Percentiles rank a stretch among this genome's conserved stretches.
These are phyloP conservation scores for Myotis planiceps DNA, from an alignment of 2,797 vertebrate species.

Conservation along the genomic window DNA sequence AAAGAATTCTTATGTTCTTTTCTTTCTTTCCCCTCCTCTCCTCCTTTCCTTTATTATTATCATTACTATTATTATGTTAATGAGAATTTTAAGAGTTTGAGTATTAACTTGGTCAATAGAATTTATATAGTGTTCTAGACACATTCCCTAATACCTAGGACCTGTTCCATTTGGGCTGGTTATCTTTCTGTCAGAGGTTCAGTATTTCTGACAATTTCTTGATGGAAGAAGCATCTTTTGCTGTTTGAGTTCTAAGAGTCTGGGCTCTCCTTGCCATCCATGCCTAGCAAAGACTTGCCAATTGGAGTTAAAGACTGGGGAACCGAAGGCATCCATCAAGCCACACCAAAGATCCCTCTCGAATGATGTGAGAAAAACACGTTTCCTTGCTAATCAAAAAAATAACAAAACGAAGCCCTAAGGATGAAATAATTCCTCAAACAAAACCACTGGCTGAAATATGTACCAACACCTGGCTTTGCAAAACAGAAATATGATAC, in stretches of 20 bases:
- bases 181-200: slow-evolving; percentile 6
- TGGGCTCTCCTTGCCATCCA: not conserved
- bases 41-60: not conserved
- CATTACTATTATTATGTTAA: not conserved
- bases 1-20: not conserved
- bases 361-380: slow-evolving; percentile 23
- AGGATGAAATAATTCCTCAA: slow-evolving; percentile 63
- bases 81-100: not conserved
- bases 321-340: not conserved
- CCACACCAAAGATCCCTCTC: not conserved
- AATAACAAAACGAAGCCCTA: slow-evolving; percentile 60
- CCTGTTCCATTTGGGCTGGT: not conserved
- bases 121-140: not conserved
- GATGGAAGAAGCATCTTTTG: not conserved
- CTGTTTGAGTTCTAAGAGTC: not conserved
- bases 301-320: not conserved
- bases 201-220: slow-evolving; percentile 25
- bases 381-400: slow-evolving; percentile 50
- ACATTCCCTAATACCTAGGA: not conserved
- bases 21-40: not conserved
- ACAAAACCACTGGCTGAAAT: slow-evolving; percentile 73
- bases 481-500: slow-evolving; percentile 63
- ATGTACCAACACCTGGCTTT: slow-evolving; percentile 52
- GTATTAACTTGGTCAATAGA: not conserved
- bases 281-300: not conserved